These are phyloP conservation scores for Laothoe populi DNA, from an alignment of 2,888 invertebrate genomes.

Conservation along the genomic window DNA sequence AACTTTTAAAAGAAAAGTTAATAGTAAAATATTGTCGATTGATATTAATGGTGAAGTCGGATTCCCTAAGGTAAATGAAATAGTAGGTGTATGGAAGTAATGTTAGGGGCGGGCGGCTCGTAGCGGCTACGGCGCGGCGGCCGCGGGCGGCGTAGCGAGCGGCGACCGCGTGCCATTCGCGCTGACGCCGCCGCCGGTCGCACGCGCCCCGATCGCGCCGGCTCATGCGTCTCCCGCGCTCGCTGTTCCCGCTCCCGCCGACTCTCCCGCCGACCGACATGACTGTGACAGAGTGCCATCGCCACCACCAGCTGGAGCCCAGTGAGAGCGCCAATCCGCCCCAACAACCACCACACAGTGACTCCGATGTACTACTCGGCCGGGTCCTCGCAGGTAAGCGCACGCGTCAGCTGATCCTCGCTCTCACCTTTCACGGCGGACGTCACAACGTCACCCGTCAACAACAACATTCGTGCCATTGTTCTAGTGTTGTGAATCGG, in stretches of 20 bases:
- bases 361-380: slow-evolving; percentile 76
- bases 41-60: neutral
- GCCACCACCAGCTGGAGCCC: slow-evolving; percentile 55
- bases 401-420: slow-evolving; percentile 54
- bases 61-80: neutral
- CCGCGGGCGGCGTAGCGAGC: slow-evolving; percentile 71
- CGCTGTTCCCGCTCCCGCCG: slow-evolving; percentile 33
- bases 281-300: slow-evolving; percentile 79
- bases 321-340: slow-evolving; percentile 48
- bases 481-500: slow-evolving; percentile 36
- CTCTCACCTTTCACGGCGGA: slow-evolving; percentile 33
- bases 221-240: slow-evolving; percentile 71
- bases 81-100: slow-evolving; percentile 40
- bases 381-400: slow-evolving; percentile 79
- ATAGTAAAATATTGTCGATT: neutral
- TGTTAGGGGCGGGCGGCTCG: slow-evolving; percentile 63
- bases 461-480: slow-evolving; percentile 33
- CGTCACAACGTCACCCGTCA: neutral
- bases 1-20: neutral
- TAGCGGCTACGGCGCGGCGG: slow-evolving; percentile 61
- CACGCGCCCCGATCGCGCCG: slow-evolving; percentile 74
- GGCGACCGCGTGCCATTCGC: slow-evolving; percentile 75
- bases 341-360: slow-evolving; percentile 54
- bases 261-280: slow-evolving; percentile 59
- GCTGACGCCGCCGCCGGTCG: slow-evolving; percentile 79